These are phyloP conservation scores for Saturnia pavonia DNA, from an alignment of 2,888 invertebrate genomes.

Conservation along the genomic window DNA sequence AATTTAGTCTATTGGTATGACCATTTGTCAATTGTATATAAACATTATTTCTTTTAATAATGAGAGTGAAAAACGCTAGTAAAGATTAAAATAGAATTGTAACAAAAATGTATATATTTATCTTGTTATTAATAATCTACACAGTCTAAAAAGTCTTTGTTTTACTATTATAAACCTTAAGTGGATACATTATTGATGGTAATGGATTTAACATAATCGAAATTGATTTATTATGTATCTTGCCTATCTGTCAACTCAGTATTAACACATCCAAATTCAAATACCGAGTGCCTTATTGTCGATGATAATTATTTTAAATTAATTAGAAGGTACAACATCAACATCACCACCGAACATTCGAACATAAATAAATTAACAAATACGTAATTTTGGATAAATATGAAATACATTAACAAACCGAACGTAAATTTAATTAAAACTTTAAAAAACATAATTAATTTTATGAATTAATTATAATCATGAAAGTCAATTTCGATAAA, in stretches of 20 bases:
- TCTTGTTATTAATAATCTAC: neutral
- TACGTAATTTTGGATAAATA: neutral
- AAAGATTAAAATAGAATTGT: no score
- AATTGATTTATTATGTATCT: constrained; percentile 3
- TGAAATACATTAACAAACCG: constrained; percentile 1
- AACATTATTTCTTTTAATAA: no score
- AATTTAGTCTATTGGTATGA: no score
- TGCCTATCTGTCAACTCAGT: neutral
- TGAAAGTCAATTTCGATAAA: neutral
- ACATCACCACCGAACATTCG: neutral
- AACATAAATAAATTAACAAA: neutral
- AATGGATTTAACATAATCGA: constrained; percentile 2
- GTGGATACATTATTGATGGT: neutral
- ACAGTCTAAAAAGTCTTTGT: neutral
- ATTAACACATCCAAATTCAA: neutral
- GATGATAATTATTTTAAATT: neutral
- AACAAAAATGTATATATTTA: neutral
- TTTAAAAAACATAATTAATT: neutral
- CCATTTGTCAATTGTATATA: no score
- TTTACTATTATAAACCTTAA: neutral
- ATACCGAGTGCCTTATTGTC: neutral
- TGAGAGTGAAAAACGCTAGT: no score
- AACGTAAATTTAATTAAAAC: constrained; percentile 2
- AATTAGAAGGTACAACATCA: neutral
- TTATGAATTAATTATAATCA: neutral